Evolutionary conservation across 2,888 invertebrate genomes (phyloP), one percentile per base, ranked within the genome.

Genomic region (Drosophila nigricruria): DNA sequence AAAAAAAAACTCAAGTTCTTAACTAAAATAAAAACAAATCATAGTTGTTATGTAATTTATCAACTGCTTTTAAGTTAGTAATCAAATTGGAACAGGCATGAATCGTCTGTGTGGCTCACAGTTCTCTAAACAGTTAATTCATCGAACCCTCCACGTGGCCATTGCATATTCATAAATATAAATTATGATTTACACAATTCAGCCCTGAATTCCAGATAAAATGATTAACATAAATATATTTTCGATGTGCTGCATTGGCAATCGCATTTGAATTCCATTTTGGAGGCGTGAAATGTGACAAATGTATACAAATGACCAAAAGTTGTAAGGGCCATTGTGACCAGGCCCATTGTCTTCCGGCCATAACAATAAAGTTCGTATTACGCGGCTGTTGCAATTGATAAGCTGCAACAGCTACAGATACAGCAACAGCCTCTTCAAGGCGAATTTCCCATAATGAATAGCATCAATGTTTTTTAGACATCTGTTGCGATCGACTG

Each of bases 381-480:
- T 61, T 75, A 43, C 69, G 61, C 36, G 30, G 16, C 52, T 67
- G 67, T 74, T 23, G 65, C 65, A 73, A 71, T 65, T 73, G 58
- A 68, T 69, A 49, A 61, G 53, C 47, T 27, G 75, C 56, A 60
- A 20, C 58, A 14, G 38, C 38, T 14, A 14, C 42, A 5, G 12
- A 12, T 5, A 25, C 38, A 9, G 25, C 53, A 0, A 8, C 38
- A 56, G 18, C 70, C 54, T 30, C 54, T 57, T 58, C 56, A 60
- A 34, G 61, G 40, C 61, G 36, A 58, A 43, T 61, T 73, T 61
- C 56, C 57, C 56, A 69, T 53, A 36, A 47, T 67, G 68, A 60
- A 57, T 25, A 53, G 18, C 45, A 61, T n/a, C n/a, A 68, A 61
- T 54, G n/a, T 25, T 67, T 67, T 68, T 61, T 57, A 40, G 43